These are phyloP conservation scores for Pachyseris speciosa DNA, from an alignment of 64 coral and sea anemone genomes.

Conservation along the genomic window DNA sequence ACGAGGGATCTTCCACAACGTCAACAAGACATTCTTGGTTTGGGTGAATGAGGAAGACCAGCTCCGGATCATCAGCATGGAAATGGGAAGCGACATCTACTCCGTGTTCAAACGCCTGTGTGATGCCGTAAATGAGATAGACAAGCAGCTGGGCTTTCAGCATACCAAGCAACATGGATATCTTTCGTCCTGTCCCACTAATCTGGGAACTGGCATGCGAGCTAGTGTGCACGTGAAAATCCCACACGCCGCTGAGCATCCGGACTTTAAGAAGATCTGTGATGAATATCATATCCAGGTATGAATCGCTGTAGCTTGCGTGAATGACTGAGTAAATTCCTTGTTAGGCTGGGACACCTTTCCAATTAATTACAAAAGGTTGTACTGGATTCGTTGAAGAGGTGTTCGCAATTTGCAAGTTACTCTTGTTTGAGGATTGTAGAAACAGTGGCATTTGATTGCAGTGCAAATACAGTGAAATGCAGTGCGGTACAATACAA, in stretches of 20 bases:
- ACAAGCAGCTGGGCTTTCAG: slow-evolving; percentile 73
- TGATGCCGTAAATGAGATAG: slow-evolving; percentile 79
- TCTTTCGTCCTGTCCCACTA: slow-evolving; percentile 85
- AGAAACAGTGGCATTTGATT: too few species aligned
- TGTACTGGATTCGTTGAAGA: too few species aligned
- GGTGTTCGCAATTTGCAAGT: too few species aligned
- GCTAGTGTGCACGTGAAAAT: slow-evolving; percentile 96
- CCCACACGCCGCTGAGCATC: slow-evolving; percentile 73
- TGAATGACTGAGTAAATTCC: too few species aligned
- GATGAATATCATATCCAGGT: slow-evolving; percentile 88
- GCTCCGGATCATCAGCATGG: slow-evolving; percentile 96
- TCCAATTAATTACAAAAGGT: too few species aligned
- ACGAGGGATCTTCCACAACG: slow-evolving; percentile 92
- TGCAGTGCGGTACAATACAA: too few species aligned
- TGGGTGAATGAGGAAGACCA: slow-evolving; percentile 99
- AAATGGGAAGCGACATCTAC: slow-evolving; percentile 84
- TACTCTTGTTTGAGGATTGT: too few species aligned
- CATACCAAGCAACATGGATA: slow-evolving; percentile 76
- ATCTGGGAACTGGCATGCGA: slow-evolving; percentile 95
- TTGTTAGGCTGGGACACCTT: too few species aligned
- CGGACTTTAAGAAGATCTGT: slow-evolving; percentile 88
- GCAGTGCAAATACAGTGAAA: too few species aligned
- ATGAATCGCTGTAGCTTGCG: neutral
- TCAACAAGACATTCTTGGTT: slow-evolving; percentile 90
- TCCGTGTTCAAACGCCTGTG: slow-evolving; percentile 83